phyloP scores from a whole-genome alignment of 2,888 invertebrate genomes.

The Drosophila barbarae region DNA sequence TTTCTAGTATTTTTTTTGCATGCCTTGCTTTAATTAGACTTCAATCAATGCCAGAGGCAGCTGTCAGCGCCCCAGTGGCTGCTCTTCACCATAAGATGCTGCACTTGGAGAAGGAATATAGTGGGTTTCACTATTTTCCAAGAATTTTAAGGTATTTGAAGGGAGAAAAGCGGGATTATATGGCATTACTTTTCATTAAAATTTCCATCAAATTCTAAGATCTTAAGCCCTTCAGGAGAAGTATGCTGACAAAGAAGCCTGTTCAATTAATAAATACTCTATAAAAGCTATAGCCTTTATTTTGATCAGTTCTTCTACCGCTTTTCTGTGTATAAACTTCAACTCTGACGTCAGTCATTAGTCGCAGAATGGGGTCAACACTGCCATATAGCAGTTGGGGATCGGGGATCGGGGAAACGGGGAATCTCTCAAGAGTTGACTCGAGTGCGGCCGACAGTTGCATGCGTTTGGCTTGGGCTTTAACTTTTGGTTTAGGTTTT shows the following conservation, averaged over 20 bases:
- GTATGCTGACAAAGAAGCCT: not conserved
- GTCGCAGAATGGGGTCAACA: slow-evolving; percentile 34
- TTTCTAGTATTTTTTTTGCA: slow-evolving; percentile 25
- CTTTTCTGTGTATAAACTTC: slow-evolving; percentile 2
- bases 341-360: slow-evolving; percentile 27
- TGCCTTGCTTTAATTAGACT: slow-evolving; percentile 64
- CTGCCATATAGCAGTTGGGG: slow-evolving; percentile 8
- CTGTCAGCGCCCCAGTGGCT: slow-evolving; percentile 54
- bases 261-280: no score
- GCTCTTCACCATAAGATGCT: slow-evolving; percentile 2
- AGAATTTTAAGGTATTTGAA: not conserved
- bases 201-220: not conserved
- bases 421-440: slow-evolving; percentile 10
- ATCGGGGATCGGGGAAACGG: not conserved
- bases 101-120: not conserved
- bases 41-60: slow-evolving; percentile 66
- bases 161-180: no score
- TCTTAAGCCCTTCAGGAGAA: not conserved
- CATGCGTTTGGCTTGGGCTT: slow-evolving; percentile 32
- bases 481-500: slow-evolving; percentile 13
- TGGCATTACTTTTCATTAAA: not conserved
- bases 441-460: slow-evolving; percentile 32
- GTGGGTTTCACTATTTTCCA: not conserved
- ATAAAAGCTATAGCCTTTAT: not conserved
- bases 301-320: not conserved